These are phyloP conservation scores for Nemotelus pantherinus DNA, from an alignment of 2,888 invertebrate genomes.

Conservation along the genomic window DNA sequence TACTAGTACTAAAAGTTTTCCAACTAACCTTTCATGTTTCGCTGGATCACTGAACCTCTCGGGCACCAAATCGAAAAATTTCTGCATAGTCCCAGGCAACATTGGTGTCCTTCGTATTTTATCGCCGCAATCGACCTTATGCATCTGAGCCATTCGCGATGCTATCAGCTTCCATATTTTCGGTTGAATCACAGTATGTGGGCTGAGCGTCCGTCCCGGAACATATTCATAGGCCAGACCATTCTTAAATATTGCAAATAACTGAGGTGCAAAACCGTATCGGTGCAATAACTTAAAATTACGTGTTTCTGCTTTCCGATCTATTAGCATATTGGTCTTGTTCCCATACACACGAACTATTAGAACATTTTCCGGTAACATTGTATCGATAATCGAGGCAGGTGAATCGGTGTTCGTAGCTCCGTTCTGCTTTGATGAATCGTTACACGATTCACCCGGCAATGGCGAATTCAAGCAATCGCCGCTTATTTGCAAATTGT, in stretches of 20 bases:
- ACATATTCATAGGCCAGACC: constrained; percentile 91
- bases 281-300: constrained; percentile 73
- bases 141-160: constrained; percentile 83
- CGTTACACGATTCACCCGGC: too few relatives aligned
- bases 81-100: constrained; percentile 80
- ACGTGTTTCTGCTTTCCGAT: constrained; percentile 82
- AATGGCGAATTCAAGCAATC: constrained; percentile 2
- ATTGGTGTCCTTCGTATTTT: constrained; percentile 68
- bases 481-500: constrained; percentile 3
- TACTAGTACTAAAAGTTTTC: too few relatives aligned
- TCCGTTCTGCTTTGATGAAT: constrained; percentile 56
- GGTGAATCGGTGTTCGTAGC: constrained; percentile 52
- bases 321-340: constrained; percentile 92
- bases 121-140: constrained; percentile 68
- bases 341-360: constrained; percentile 91
- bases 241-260: constrained; percentile 93
- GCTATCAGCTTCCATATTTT: constrained; percentile 81
- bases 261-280: constrained; percentile 81
- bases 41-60: constrained; percentile 72
- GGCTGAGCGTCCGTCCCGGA: constrained; percentile 81
- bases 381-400: constrained; percentile 54
- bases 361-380: constrained; percentile 70
- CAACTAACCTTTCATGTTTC: constrained; percentile 76
- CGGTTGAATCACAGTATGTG: constrained; percentile 71
- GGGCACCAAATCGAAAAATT: constrained; percentile 79